A percentile compares a stretch with the other conserved stretches of the same genome.
phyloP scores from a whole-genome alignment of 2,113 vertebrate genomes.

The Pan troglodytes region NHGRI_mPanTro3-v2.1_pri NC_072403.2:26120501-26121000 shows the following conservation, averaged over 20 bases:
- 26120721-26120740: conserved; percentile 6
- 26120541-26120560: background rate
- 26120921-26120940: too few species aligned
- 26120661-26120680: background rate
- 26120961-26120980: too few species aligned
- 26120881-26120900: background rate
- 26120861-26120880: background rate
- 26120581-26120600: background rate
- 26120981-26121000: too few species aligned
- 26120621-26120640: background rate
- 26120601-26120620: background rate
- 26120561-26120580: background rate
- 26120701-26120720: conserved; percentile 34
- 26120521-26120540: background rate
- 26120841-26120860: background rate
- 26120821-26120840: background rate
- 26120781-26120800: background rate
- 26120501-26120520: background rate
- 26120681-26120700: conserved; percentile 1
- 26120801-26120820: background rate
- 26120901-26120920: background rate
- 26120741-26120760: conserved; percentile 29
- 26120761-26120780: conserved; percentile 19
- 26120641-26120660: conserved; percentile 17
- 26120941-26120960: too few species aligned